Percentiles rank a stretch among this genome's conserved stretches.
Evolutionary conservation across 2,113 vertebrate genomes (phyloP).

Genomic region (Tragelaphus buxtoni): DNA sequence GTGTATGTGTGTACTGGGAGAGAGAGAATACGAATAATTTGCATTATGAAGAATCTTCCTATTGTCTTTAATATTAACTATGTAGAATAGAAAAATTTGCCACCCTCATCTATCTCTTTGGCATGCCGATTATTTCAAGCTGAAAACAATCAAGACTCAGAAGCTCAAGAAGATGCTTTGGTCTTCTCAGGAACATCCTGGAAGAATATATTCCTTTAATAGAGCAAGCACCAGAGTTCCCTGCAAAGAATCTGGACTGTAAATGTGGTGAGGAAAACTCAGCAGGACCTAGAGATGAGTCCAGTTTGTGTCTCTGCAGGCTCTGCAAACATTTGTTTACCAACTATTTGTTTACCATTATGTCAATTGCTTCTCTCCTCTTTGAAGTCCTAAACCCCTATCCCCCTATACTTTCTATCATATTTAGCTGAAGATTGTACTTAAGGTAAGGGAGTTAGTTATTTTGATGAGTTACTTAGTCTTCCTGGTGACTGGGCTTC

Average conservation of each 20-base stretch:
- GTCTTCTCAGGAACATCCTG: not conserved
- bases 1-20: not conserved
- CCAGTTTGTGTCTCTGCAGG: not conserved
- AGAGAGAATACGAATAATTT: not conserved
- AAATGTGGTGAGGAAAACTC: too few species aligned
- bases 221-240: not conserved
- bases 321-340: not conserved
- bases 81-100: not conserved
- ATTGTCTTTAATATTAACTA: not conserved
- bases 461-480: not conserved
- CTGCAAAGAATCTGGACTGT: not conserved
- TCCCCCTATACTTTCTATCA: not conserved
- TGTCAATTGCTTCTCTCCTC: not conserved
- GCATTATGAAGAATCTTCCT: not conserved
- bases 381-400: not conserved
- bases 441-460: not conserved
- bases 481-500: not conserved
- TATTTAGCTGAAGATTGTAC: not conserved
- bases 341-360: not conserved
- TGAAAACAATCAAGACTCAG: not conserved
- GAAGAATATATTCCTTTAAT: not conserved
- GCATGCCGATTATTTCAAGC: not conserved
- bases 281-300: not conserved
- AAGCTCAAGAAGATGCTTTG: not conserved
- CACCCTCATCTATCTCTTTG: not conserved